Evolutionary conservation across 2,113 vertebrate genomes (phyloP).

Genomic region (Holacanthus passer): DNA sequence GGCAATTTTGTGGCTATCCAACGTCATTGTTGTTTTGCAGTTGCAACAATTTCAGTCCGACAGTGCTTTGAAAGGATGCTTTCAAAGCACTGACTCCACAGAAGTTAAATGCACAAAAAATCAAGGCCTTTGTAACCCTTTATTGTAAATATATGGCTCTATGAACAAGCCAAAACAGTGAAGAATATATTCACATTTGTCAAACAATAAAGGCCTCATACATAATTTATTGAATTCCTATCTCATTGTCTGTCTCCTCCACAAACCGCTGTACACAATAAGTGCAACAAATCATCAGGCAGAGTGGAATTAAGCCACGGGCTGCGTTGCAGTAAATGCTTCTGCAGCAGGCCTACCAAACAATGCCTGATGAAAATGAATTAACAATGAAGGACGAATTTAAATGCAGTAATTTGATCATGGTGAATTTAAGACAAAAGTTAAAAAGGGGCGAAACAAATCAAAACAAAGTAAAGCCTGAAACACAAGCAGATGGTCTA

Average conservation of each 20-base stretch:
- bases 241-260: conserved; percentile 31
- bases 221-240: conserved; percentile 52
- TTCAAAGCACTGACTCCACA: conserved; percentile 17
- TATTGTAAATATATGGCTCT: conserved; percentile 19
- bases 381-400: conserved; percentile 57
- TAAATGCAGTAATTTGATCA: conserved; percentile 71
- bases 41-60: conserved; percentile 22
- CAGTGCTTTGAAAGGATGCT: too few relatives aligned
- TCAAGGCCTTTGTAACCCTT: conserved; percentile 1
- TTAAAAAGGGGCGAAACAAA: conserved; percentile 73
- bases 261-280: conserved; percentile 48
- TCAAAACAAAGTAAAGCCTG: conserved; percentile 79
- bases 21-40: conserved; percentile 26
- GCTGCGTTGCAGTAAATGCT: conserved; percentile 32
- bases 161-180: conserved; percentile 18
- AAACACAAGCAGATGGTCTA: conserved; percentile 79
- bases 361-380: conserved; percentile 68
- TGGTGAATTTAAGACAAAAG: conserved; percentile 60
- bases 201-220: conserved; percentile 43
- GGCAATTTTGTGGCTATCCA: conserved; percentile 15
- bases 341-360: conserved; percentile 53
- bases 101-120: conserved; percentile 36
- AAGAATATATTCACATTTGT: conserved; percentile 38
- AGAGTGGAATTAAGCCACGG: conserved; percentile 36
- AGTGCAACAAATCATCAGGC: conserved; percentile 51